A percentile compares a stretch with the other conserved stretches of the same genome.
These are phyloP conservation scores for Eupsilia transversa DNA, from an alignment of 2,888 invertebrate species.

Conservation along the genomic window DNA sequence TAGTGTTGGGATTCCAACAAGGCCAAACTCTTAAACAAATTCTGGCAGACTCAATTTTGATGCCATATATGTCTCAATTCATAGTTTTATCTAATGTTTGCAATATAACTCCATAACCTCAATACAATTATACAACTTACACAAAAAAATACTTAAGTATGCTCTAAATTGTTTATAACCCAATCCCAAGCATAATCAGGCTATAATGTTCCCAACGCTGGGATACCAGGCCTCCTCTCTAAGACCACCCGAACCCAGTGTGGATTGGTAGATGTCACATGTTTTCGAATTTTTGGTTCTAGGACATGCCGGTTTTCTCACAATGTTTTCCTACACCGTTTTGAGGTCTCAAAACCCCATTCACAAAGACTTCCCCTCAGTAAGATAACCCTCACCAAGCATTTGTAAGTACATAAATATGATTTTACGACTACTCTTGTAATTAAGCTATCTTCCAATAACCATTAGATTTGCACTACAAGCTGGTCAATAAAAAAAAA, in stretches of 20 bases:
- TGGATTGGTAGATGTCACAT: too few relatives aligned
- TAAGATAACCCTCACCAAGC: slow-evolving; percentile 13
- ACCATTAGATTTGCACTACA: slow-evolving; percentile 38
- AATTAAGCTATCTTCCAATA: slow-evolving; percentile 38
- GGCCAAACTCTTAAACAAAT: background rate
- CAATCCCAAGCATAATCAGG: too few relatives aligned
- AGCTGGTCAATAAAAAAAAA: slow-evolving; percentile 22
- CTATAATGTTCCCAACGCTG: too few relatives aligned
- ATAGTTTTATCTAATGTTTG: background rate
- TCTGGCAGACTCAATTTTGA: background rate
- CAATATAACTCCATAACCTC: background rate
- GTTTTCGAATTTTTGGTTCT: too few relatives aligned
- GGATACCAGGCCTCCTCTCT: too few relatives aligned
- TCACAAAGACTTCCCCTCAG: background rate
- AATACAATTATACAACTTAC: background rate
- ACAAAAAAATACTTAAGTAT: background rate
- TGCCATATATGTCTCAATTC: background rate
- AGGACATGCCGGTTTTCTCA: too few relatives aligned
- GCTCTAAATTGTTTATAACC: slow-evolving; percentile 2
- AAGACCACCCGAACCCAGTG: too few relatives aligned
- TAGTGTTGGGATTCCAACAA: too few relatives aligned
- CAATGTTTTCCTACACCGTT: too few relatives aligned
- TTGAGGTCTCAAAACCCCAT: too few relatives aligned
- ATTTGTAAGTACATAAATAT: slow-evolving; percentile 4
- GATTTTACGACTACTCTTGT: slow-evolving; percentile 31